Evolutionary conservation across 2,797 vertebrate genomes (phyloP).

Genomic region (Anisognathus igniventris): DNA sequence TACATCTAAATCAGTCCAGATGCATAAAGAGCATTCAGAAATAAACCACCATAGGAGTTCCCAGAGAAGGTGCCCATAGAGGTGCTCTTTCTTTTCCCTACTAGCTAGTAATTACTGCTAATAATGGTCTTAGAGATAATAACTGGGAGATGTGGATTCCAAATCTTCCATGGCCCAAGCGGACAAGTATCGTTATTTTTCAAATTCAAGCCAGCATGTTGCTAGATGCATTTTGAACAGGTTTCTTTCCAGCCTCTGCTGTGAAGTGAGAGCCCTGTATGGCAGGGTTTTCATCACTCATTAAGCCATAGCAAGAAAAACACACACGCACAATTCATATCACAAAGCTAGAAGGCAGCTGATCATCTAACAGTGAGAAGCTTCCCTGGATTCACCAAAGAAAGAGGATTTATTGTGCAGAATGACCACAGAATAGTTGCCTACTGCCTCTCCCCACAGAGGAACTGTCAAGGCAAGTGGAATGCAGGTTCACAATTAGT

Average conservation of each 20-base stretch:
- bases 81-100: neutral
- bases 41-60: neutral
- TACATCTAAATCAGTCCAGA: neutral
- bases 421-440: neutral
- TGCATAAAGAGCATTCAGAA: neutral
- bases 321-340: neutral
- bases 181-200: neutral
- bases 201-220: neutral
- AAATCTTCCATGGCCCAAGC: neutral
- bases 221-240: neutral
- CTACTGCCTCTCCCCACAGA: neutral
- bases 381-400: neutral
- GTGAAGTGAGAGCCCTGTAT: neutral
- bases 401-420: neutral
- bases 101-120: neutral
- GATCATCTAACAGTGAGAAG: neutral
- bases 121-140: neutral
- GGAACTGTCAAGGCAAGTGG: neutral
- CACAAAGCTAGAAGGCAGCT: neutral
- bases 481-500: neutral
- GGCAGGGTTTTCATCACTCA: neutral
- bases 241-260: neutral
- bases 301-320: neutral
- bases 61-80: neutral
- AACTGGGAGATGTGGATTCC: neutral